A percentile compares a stretch with the other conserved stretches of the same genome.
phyloP scores from a whole-genome alignment of 2,113 vertebrate species.

The Perccottus glenii region DNA sequence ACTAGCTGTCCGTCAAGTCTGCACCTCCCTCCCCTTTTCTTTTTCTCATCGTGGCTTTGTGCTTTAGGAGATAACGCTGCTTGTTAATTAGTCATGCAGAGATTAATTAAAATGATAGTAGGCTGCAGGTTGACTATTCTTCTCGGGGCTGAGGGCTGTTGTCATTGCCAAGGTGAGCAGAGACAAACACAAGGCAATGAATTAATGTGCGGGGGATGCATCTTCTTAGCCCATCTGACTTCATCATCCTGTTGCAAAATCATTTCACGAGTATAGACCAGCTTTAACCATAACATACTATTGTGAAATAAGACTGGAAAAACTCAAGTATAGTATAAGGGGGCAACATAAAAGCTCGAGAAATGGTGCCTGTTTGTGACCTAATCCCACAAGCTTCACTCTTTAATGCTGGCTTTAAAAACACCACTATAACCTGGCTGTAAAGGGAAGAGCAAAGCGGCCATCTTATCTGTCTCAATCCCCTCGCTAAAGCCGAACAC shows the following conservation, averaged over 20 bases:
- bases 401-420: slow-evolving; percentile 51
- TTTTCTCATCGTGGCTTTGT: slow-evolving; percentile 30
- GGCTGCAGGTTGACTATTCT: slow-evolving; percentile 41
- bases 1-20: slow-evolving; percentile 43
- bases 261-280: slow-evolving; percentile 13
- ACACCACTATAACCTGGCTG: slow-evolving; percentile 41
- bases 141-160: slow-evolving; percentile 15
- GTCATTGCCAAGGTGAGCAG: slow-evolving; percentile 65
- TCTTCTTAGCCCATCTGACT: slow-evolving; percentile 23
- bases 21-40: slow-evolving; percentile 6
- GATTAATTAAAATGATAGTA: slow-evolving; percentile 74
- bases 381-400: slow-evolving; percentile 52
- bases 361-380: slow-evolving; percentile 27
- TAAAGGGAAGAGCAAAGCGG: slow-evolving; percentile 40
- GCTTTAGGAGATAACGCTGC: slow-evolving; percentile 51
- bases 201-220: slow-evolving; percentile 25
- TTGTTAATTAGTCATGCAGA: slow-evolving; percentile 76
- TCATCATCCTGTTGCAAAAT: not conserved
- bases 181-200: slow-evolving; percentile 51
- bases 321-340: not conserved
- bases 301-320: slow-evolving; percentile 5
- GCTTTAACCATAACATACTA: slow-evolving; percentile 7
- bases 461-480: slow-evolving; percentile 29
- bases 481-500: slow-evolving; percentile 59
- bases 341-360: slow-evolving; percentile 28